These are phyloP conservation scores for Syndactyla subalaris DNA, from an alignment of 2,797 vertebrate genomes.

Conservation along the genomic window DNA sequence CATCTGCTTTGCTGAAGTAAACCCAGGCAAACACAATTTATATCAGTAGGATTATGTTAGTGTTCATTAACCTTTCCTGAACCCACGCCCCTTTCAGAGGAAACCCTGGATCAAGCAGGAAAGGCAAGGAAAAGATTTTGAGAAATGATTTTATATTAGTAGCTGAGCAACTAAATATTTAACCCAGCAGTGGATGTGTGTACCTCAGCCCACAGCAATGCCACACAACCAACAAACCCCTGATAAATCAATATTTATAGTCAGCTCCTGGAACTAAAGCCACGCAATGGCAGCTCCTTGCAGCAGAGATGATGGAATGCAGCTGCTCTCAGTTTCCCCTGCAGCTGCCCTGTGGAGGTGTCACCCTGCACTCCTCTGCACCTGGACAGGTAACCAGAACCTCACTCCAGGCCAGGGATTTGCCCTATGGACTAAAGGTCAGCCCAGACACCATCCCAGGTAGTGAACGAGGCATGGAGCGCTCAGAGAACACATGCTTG, in stretches of 20 bases:
- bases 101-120: neutral
- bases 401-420: constrained; percentile 17
- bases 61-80: neutral
- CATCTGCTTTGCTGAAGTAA: neutral
- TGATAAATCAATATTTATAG: neutral
- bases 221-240: neutral
- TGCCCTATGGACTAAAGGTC: constrained; percentile 47
- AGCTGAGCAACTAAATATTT: neutral
- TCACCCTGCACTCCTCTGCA: neutral
- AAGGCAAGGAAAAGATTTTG: neutral
- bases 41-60: neutral
- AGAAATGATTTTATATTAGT: neutral
- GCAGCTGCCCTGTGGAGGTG: neutral
- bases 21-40: neutral
- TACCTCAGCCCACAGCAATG: neutral
- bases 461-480: neutral
- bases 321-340: neutral
- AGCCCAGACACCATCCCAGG: neutral
- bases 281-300: neutral
- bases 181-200: neutral
- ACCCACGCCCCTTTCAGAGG: neutral
- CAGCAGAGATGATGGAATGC: neutral
- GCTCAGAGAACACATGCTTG: neutral
- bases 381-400: constrained; percentile 27
- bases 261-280: neutral